Conservation (phyloP, 1,140 invertebrate species). For the Hypothenemus hampei region DNA sequence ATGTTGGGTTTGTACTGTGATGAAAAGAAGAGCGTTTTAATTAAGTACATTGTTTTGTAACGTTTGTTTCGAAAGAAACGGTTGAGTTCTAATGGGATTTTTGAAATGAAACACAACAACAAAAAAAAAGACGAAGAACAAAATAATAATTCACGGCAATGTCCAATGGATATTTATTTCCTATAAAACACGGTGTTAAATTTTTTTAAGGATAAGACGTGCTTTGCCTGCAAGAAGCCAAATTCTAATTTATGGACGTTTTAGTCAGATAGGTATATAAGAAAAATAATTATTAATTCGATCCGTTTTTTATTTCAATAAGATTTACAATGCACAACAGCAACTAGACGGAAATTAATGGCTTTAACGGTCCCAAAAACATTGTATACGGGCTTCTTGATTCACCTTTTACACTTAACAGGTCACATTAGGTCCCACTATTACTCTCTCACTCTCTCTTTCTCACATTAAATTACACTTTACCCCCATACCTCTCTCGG, state of each 20-base stretch:
- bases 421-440: constrained; percentile 10
- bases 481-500: constrained; percentile 8
- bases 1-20: too few species aligned
- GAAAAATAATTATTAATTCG: neutral
- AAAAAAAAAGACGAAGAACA: too few species aligned
- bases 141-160: too few species aligned
- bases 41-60: too few species aligned
- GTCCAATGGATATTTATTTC: too few species aligned
- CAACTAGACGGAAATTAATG: constrained; percentile 12
- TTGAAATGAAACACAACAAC: too few species aligned
- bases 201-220: constrained; percentile 19
- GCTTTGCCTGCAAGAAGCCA: constrained; percentile 3
- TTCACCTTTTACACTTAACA: constrained; percentile 13
- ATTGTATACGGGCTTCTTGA: constrained; percentile 12
- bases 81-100: too few species aligned
- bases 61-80: too few species aligned
- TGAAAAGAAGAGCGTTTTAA: too few species aligned
- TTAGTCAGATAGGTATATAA: constrained; percentile 14
- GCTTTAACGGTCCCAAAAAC: neutral
- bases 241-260: constrained; percentile 14
- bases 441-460: too few species aligned
- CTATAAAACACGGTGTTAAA: too few species aligned
- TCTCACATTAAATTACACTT: constrained; percentile 17
- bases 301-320: constrained; percentile 13
- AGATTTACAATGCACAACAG: constrained; percentile 18